Conservation (phyloP, 2,113 vertebrate genomes). For the Daubentonia madagascariensis region DNA sequence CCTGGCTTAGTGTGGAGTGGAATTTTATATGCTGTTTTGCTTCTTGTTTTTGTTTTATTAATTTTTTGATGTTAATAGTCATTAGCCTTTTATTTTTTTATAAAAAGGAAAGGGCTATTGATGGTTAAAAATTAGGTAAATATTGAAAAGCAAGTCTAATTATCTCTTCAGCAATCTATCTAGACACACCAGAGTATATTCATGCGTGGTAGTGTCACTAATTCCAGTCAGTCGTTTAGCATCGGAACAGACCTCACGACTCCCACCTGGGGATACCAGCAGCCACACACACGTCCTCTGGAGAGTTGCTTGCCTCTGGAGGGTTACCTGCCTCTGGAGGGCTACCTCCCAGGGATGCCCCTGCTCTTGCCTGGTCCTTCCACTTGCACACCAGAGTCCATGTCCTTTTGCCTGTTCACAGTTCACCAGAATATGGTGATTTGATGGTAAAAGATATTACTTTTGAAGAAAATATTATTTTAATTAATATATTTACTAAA, state of each 20-base stretch:
- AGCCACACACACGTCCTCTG: fast-evolving
- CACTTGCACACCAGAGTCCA: fast-evolving
- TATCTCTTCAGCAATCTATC: not conserved
- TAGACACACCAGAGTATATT: fast-evolving
- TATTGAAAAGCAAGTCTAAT: not conserved
- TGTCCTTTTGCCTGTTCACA: not conserved
- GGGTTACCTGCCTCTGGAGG: not conserved
- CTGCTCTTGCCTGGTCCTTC: not conserved
- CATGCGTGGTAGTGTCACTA: fast-evolving
- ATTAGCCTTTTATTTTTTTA: not conserved
- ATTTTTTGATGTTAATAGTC: not conserved
- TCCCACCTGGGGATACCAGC: fast-evolving
- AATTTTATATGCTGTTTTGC: not conserved
- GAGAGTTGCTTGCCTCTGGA: not conserved
- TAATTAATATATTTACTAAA: not conserved
- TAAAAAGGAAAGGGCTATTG: not conserved
- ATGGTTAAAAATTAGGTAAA: not conserved
- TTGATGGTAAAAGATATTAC: not conserved
- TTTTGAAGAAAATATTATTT: not conserved
- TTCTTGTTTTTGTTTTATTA: not conserved
- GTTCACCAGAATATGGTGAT: not conserved
- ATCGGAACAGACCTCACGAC: fast-evolving
- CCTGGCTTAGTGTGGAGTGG: not conserved
- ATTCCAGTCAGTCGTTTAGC: too few species aligned
- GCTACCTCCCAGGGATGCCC: too few species aligned